phyloP scores from a whole-genome alignment of 2,888 invertebrate species.

The Drosophila bunnanda region DNA sequence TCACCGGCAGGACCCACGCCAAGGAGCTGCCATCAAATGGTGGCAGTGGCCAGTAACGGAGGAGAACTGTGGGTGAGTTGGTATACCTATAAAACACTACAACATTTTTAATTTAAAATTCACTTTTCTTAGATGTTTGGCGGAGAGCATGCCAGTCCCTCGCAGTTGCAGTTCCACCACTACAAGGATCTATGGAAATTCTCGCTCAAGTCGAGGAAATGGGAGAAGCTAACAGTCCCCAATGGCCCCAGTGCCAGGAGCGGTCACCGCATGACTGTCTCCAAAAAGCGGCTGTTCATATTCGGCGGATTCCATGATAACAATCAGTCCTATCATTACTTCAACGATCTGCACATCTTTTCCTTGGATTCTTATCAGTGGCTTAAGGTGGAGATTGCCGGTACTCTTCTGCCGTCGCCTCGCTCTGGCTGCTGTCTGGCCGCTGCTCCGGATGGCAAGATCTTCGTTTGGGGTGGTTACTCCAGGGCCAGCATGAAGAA shows the following conservation, averaged over 20 bases:
- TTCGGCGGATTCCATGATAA: slow-evolving; percentile 98
- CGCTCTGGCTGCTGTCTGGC: slow-evolving; percentile 90
- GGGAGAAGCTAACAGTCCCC: slow-evolving; percentile 92
- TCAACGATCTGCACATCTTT: slow-evolving; percentile 93
- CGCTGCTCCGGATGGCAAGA: slow-evolving; percentile 86
- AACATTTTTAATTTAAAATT: not conserved
- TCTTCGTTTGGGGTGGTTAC: slow-evolving; percentile 91
- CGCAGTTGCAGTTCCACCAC: slow-evolving; percentile 96
- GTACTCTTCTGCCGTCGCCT: slow-evolving; percentile 89
- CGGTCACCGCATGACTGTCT: slow-evolving; percentile 94
- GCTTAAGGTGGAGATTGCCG: slow-evolving; percentile 89
- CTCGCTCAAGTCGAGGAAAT: slow-evolving; percentile 90
- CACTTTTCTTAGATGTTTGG: slow-evolving; percentile 88
- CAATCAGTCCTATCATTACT: slow-evolving; percentile 93
- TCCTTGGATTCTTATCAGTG: slow-evolving; percentile 92
- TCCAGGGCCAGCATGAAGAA: slow-evolving; percentile 90
- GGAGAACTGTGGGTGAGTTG: slow-evolving; percentile 88
- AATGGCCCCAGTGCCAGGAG: slow-evolving; percentile 93
- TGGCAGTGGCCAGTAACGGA: slow-evolving; percentile 88
- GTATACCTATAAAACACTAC: too few relatives aligned
- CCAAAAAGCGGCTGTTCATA: slow-evolving; percentile 91
- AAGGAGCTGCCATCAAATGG: slow-evolving; percentile 94
- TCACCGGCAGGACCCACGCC: slow-evolving; percentile 95
- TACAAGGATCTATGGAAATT: slow-evolving; percentile 96
- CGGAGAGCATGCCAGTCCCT: slow-evolving; percentile 95